Evolutionary conservation across 2,888 invertebrate genomes (phyloP).

Genomic region (Pseudococcus viburni): DNA sequence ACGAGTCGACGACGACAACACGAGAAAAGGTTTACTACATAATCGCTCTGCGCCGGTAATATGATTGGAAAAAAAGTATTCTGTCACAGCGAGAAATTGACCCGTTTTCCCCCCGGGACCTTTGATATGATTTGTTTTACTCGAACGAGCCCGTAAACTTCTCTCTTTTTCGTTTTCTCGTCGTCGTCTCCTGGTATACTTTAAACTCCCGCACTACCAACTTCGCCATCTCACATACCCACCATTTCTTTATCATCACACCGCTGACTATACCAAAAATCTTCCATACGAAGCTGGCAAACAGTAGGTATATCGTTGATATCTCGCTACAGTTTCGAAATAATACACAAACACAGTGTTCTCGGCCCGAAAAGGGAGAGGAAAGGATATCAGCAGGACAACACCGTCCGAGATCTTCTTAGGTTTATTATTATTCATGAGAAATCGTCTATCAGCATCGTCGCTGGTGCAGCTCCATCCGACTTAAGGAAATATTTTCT

Average conservation of each 20-base stretch:
- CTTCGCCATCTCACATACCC: neutral
- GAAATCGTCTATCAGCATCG: neutral
- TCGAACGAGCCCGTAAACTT: constrained; percentile 60
- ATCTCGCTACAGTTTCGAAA: neutral
- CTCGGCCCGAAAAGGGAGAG: neutral
- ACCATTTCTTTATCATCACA: neutral
- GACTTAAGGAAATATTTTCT: neutral
- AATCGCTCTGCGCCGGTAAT: constrained; percentile 40
- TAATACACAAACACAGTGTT: neutral
- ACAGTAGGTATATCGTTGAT: neutral
- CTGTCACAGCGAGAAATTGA: constrained; percentile 63
- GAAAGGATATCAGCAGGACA: neutral
- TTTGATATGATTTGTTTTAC: constrained; percentile 65
- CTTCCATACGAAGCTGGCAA: neutral
- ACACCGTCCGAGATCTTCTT: constrained; percentile 20
- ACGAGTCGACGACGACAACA: neutral
- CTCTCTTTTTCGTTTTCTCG: constrained; percentile 35
- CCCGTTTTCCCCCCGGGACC: constrained; percentile 63
- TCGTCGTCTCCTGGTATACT: neutral
- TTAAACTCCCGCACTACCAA: neutral
- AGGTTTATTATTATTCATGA: constrained; percentile 44
- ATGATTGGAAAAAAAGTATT: constrained; percentile 64
- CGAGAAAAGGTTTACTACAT: constrained; percentile 17
- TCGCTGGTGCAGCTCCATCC: neutral
- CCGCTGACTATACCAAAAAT: constrained; percentile 2